phyloP scores from a whole-genome alignment of 2,797 vertebrate genomes.

The Micrastur ruficollis region DNA sequence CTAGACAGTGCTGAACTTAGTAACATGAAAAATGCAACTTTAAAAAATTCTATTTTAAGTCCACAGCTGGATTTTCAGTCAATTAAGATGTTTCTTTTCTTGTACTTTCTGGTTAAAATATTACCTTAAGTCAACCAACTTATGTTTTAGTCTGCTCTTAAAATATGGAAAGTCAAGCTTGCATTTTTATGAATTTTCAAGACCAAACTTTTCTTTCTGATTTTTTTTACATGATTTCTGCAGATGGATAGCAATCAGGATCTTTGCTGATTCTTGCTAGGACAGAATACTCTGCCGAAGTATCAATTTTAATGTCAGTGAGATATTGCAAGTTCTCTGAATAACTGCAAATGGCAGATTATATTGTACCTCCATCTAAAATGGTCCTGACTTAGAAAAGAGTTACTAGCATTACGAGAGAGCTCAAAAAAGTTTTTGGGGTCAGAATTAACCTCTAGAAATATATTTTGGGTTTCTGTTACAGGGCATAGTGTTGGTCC shows the following conservation, averaged over 20 bases:
- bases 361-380: background rate
- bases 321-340: background rate
- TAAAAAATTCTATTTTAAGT: conserved; percentile 53
- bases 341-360: background rate
- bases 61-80: conserved; percentile 60
- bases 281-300: background rate
- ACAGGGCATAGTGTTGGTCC: background rate
- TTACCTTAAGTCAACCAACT: conserved; percentile 37
- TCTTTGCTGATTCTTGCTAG: background rate
- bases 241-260: background rate
- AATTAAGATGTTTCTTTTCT: conserved; percentile 48
- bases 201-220: background rate
- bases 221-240: background rate
- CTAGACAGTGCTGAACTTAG: conserved; percentile 61
- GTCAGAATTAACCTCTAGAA: conserved; percentile 9
- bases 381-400: background rate
- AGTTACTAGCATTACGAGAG: background rate
- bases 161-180: background rate
- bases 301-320: background rate
- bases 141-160: background rate
- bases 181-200: background rate
- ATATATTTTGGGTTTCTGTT: conserved; percentile 25
- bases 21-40: conserved; percentile 61
- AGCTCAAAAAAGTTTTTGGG: background rate
- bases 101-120: conserved; percentile 47